A percentile compares a stretch with the other conserved stretches of the same genome.
phyloP scores from a whole-genome alignment of 2,888 invertebrate species.

The Eilema caniola region DNA sequence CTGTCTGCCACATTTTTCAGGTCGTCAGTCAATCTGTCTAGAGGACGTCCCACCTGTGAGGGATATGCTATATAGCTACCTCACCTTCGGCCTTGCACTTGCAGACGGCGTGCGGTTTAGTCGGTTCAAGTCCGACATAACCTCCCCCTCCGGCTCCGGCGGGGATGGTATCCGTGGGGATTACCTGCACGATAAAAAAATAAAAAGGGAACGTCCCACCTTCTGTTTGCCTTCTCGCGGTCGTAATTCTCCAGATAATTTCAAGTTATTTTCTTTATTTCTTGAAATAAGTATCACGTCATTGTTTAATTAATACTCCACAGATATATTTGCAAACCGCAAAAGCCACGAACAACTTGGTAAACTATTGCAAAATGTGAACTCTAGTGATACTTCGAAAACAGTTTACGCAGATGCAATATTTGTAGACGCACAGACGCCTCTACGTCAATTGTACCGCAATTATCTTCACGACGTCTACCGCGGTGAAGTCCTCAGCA shows the following conservation, averaged over 20 bases:
- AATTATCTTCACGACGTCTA: slow-evolving; percentile 85
- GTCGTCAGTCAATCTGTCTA: too few relatives aligned
- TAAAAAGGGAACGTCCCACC: too few relatives aligned
- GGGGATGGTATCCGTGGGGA: too few relatives aligned
- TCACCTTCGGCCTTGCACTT: too few relatives aligned
- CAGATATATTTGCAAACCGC: slow-evolving; percentile 70
- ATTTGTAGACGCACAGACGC: slow-evolving; percentile 86
- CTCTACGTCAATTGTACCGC: slow-evolving; percentile 84
- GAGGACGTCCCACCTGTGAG: too few relatives aligned
- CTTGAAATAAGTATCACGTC: background rate
- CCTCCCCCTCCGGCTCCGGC: too few relatives aligned
- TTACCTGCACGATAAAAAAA: too few relatives aligned
- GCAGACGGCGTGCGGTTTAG: too few relatives aligned
- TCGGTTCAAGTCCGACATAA: too few relatives aligned
- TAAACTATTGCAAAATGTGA: slow-evolving; percentile 72
- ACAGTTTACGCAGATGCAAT: slow-evolving; percentile 86
- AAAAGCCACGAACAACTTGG: slow-evolving; percentile 85
- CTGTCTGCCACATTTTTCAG: too few relatives aligned
- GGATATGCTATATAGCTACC: too few relatives aligned
- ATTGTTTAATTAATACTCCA: slow-evolving; percentile 23
- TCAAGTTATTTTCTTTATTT: background rate
- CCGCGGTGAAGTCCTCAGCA: slow-evolving; percentile 83
- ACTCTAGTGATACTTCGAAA: slow-evolving; percentile 61
- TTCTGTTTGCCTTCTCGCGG: too few relatives aligned
- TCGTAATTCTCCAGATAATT: background rate